Base-by-base conservation (phyloP, 1,140 invertebrate species). In the Drosophila setifemur region DNA sequence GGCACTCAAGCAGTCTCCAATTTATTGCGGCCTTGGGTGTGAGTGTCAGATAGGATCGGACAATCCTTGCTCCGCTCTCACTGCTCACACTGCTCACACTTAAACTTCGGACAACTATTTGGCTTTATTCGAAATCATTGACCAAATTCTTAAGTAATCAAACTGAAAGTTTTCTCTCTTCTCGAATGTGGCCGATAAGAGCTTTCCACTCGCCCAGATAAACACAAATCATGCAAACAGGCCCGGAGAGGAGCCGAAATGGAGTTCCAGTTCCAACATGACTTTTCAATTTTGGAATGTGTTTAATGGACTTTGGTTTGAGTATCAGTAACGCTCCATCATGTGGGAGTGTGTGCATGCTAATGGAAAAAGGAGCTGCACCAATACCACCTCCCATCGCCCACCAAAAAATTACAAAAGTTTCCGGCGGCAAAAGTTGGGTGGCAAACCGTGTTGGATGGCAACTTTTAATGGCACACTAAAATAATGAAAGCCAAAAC, bases 151-250 rank as follows among this genome's bases (percentile, higher is more conserved):
- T 61, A 37, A 85, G 74, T 85, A 61, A 83, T 85, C 64, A 83
- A 85, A 83, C 54, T 48, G 50, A 66, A 73, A 82, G 61, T 47
- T 82, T 66, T 39, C 49, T 21, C 23, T 50, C 28, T 16, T 35
- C 54, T 28, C 48, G 31, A 25, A 35, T 63, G 29, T 40, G 61
- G 14, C 50, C 69, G 63, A 85, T 74, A 70, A 85, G 72, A 64
- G 74, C 74, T 70, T 83, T 83, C 55, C 52, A 85, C 74, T 85
- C 49, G 43, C 47, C 58, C 77, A 79, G 77, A 79, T 69, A 86
- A 86, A 81, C 64, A 66, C 81, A 85, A 81, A 86, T 85, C 78
- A 85, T 85, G 75, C 83, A 76, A 85, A 86, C 64, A 58, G 57
- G 53, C 57, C 57, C 71, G 61, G 33, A 33, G 35, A 28, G 19